Percentiles rank a stretch among this genome's conserved stretches.
Evolutionary conservation across 1,140 invertebrate genomes (phyloP).

Genomic region (Arion vulgaris): DNA sequence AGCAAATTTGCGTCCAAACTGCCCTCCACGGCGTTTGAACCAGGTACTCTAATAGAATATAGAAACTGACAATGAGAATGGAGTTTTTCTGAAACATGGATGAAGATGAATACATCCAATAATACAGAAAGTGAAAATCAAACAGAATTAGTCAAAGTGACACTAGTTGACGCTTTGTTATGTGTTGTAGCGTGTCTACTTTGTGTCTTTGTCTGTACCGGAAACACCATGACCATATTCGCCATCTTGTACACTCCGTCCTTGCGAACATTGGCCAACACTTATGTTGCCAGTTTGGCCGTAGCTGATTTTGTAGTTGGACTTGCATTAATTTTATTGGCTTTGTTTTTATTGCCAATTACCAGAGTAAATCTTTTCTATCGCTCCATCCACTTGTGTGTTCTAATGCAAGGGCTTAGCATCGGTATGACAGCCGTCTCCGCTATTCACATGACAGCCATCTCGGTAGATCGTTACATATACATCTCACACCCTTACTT

Average conservation of each 20-base stretch:
- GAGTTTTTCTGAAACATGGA: neutral
- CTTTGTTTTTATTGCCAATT: conserved; percentile 7
- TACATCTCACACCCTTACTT: conserved; percentile 22
- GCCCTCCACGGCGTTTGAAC: too few species aligned
- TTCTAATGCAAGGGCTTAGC: conserved; percentile 3
- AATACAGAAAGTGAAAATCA: neutral
- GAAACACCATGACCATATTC: conserved; percentile 87
- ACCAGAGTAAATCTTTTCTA: neutral
- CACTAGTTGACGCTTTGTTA: neutral
- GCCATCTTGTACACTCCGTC: conserved; percentile 90
- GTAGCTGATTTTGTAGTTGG: conserved; percentile 87
- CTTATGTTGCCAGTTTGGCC: conserved; percentile 93
- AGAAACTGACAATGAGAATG: too few species aligned
- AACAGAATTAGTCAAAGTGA: neutral
- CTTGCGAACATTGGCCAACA: conserved; percentile 88
- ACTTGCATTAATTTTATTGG: neutral
- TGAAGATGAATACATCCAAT: neutral
- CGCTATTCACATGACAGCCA: conserved; percentile 5
- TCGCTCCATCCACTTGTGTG: conserved; percentile 13
- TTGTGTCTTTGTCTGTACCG: conserved; percentile 62
- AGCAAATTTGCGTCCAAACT: too few species aligned
- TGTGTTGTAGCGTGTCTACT: conserved; percentile 4
- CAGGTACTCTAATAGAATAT: too few species aligned
- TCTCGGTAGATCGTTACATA: conserved; percentile 24
- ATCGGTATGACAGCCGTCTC: neutral